phyloP scores from a whole-genome alignment of 2,797 vertebrate genomes.

The Falco biarmicus region DNA sequence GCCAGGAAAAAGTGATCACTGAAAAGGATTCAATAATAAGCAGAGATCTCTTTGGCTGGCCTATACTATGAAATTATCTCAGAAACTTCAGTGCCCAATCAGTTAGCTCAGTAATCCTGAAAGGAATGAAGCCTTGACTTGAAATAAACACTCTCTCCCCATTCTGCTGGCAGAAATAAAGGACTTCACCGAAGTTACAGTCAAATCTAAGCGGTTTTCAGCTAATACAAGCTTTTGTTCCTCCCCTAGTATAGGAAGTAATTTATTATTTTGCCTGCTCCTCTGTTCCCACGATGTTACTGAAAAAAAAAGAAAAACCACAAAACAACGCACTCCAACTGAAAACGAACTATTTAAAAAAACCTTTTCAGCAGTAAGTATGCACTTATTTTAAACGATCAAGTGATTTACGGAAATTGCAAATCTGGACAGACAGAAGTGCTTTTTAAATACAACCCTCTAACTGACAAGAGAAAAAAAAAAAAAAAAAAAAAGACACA shows the following conservation, averaged over 20 bases:
- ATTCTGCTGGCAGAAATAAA: neutral
- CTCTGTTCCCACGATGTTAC: neutral
- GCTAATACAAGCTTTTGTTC: neutral
- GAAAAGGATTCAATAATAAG: neutral
- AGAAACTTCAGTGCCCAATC: neutral
- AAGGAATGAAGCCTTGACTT: neutral
- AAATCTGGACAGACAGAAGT: neutral
- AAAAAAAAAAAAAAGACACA: neutral
- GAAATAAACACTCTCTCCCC: neutral
- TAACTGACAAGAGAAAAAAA: neutral
- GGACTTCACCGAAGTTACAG: neutral
- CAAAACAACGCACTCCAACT: neutral
- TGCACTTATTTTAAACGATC: neutral
- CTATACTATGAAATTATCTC: neutral
- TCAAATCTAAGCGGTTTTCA: neutral
- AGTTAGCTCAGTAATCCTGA: neutral
- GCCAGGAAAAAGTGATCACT: neutral
- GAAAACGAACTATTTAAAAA: neutral
- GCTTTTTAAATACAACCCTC: accelerated
- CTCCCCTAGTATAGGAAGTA: neutral
- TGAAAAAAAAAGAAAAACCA: neutral
- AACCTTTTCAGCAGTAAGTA: neutral
- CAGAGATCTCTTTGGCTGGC: neutral
- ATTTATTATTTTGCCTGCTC: neutral
- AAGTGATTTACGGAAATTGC: neutral